Percentiles rank a stretch among this genome's conserved stretches.
These are phyloP conservation scores for Melanotaenia maccullochi DNA, from an alignment of 2,797 vertebrate genomes.

Conservation along the genomic window DNA sequence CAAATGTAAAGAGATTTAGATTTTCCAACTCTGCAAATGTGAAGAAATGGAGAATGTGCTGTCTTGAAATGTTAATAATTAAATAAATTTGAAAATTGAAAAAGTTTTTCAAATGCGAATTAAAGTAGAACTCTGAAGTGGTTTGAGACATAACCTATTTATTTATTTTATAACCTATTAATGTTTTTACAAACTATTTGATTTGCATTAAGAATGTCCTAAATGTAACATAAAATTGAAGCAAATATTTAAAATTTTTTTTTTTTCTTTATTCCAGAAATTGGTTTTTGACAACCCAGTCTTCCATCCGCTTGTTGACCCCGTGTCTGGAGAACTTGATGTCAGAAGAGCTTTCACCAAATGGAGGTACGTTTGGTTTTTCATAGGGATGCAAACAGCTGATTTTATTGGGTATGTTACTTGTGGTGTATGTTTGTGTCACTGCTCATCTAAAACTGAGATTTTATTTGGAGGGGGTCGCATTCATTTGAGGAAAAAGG, in stretches of 20 bases:
- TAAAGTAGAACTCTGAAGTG: not conserved
- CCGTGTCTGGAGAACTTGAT: constrained; percentile 94
- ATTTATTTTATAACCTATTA: no score
- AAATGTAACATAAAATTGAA: not conserved
- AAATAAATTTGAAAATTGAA: not conserved
- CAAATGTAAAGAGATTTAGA: no score
- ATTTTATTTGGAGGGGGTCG: no score
- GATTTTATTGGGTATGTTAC: not conserved
- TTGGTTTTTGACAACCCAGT: constrained; percentile 96
- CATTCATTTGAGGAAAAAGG: no score
- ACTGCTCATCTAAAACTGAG: not conserved
- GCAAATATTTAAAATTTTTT: not conserved
- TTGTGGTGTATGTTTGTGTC: not conserved
- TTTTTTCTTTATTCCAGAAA: constrained; percentile 80
- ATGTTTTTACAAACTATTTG: no score
- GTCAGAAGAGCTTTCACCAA: constrained; percentile 97
- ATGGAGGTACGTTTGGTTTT: constrained; percentile 88
- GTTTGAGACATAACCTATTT: not conserved
- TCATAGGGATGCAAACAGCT: not conserved
- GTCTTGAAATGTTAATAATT: not conserved
- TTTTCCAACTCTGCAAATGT: not conserved
- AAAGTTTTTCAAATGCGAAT: not conserved
- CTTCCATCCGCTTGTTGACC: constrained; percentile 96
- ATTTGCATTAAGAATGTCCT: not conserved
- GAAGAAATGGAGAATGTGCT: not conserved